Conservation (phyloP, 2,888 invertebrate species). For the Cheilosia grossa region DNA sequence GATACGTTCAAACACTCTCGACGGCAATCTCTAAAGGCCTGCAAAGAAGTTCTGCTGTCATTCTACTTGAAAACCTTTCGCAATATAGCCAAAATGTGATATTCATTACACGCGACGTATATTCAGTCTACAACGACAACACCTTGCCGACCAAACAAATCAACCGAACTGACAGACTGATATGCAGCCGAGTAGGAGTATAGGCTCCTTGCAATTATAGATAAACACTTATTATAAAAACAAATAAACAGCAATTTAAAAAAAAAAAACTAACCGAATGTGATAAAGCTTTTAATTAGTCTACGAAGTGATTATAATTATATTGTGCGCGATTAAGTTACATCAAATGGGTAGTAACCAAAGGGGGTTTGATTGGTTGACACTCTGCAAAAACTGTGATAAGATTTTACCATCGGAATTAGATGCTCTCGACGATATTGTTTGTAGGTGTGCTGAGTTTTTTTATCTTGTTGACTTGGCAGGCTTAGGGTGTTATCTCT, state of each 20-base stretch:
- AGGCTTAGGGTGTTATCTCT: background rate
- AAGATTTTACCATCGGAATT: conserved; percentile 18
- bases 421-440: background rate
- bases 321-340: conserved; percentile 33
- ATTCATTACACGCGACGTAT: conserved; percentile 34
- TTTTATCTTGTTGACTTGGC: background rate
- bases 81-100: conserved; percentile 3
- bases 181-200: conserved; percentile 11
- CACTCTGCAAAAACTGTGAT: conserved; percentile 1
- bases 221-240: conserved; percentile 26
- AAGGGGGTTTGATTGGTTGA: background rate
- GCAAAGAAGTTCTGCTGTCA: background rate
- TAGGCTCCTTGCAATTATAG: conserved; percentile 44
- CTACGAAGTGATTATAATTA: conserved; percentile 28
- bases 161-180: conserved; percentile 17
- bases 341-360: background rate
- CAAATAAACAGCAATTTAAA: conserved; percentile 15
- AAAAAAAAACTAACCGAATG: conserved; percentile 10
- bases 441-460: background rate
- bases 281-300: conserved; percentile 35
- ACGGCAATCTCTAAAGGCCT: background rate
- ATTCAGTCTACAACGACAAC: background rate
- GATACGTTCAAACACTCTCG: no score
- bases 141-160: conserved; percentile 33
- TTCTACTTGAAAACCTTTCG: conserved; percentile 7